Evolutionary conservation across 2,113 vertebrate genomes (phyloP).

Genomic region (Oxyura jamaicensis): DNA sequence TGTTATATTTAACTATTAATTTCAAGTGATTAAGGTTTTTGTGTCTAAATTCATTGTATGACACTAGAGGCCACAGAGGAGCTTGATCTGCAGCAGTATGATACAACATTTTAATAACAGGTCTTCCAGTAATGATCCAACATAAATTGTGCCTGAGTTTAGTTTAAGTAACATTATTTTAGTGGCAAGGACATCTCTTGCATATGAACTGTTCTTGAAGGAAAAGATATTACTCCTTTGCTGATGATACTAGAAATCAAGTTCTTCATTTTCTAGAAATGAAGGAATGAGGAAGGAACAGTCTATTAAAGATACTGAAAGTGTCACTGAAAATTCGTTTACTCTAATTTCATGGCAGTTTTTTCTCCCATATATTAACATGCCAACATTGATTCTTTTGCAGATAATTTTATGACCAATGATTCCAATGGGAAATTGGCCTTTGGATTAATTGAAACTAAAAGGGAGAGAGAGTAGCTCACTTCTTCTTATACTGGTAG

Average conservation of each 20-base stretch:
- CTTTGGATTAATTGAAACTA: neutral
- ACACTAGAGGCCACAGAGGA: conserved; percentile 7
- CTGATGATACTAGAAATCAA: neutral
- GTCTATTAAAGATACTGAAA: neutral
- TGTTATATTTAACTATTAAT: conserved; percentile 25
- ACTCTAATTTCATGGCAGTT: neutral
- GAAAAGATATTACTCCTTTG: neutral
- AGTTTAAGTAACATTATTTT: neutral
- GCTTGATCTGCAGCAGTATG: neutral
- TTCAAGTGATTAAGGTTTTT: neutral
- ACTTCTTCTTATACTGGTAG: neutral
- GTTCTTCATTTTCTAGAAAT: neutral
- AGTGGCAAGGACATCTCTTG: neutral
- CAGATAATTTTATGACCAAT: neutral
- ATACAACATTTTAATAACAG: neutral
- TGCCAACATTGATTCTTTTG: neutral
- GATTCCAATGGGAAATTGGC: neutral
- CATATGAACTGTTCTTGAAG: neutral
- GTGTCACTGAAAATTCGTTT: neutral
- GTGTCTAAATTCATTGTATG: conserved; percentile 24
- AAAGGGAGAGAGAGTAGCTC: neutral
- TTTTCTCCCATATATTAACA: neutral
- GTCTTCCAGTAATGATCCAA: neutral
- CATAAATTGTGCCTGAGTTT: neutral
- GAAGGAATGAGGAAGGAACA: neutral